These are phyloP conservation scores for Scaptomyza hsui DNA, from an alignment of 1,140 invertebrate species.

Conservation along the genomic window DNA sequence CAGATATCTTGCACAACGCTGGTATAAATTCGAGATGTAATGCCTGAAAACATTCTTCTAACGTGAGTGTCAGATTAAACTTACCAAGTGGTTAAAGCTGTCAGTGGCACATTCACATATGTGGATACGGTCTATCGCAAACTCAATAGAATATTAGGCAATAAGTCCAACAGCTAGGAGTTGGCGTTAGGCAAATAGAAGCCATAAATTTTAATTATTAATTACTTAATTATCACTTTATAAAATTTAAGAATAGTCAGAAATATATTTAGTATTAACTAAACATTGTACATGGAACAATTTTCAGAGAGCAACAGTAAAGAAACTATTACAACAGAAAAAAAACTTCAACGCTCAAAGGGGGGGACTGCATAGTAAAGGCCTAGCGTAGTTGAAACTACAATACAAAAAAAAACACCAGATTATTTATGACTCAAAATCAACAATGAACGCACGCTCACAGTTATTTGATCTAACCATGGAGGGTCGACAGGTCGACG, in stretches of 20 bases:
- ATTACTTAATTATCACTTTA: no score
- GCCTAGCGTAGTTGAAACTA: not conserved
- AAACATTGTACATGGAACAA: no score
- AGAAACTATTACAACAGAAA: no score
- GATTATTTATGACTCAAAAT: not conserved
- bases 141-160: not conserved
- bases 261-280: no score
- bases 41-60: no score
- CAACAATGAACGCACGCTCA: slow-evolving; percentile 93
- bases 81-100: slow-evolving; percentile 93
- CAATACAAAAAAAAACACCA: not conserved
- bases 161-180: not conserved
- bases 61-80: no score
- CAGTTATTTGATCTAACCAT: slow-evolving; percentile 94
- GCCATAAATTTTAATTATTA: not conserved
- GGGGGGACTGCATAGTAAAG: no score
- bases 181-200: not conserved
- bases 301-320: no score
- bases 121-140: slow-evolving; percentile 88
- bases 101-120: slow-evolving; percentile 96
- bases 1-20: no score
- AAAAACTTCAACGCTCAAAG: no score
- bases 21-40: no score
- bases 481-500: slow-evolving; percentile 97
- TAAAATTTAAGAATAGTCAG: no score